These are phyloP conservation scores for Chrysemys picta DNA, from an alignment of 2,113 vertebrate genomes.

Conservation along the genomic window DNA sequence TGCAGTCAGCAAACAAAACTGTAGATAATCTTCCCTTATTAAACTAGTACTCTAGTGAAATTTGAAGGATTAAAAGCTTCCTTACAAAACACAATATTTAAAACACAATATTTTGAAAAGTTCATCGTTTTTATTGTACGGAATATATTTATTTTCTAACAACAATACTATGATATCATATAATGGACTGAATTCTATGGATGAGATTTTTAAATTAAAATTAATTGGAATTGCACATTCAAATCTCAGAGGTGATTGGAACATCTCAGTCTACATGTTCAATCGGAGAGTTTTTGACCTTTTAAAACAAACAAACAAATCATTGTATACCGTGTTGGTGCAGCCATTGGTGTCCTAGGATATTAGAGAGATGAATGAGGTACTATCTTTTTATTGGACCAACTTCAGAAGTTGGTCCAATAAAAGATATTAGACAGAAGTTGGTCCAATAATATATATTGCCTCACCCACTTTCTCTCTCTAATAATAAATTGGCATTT, in stretches of 20 bases:
- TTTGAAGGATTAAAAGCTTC: slow-evolving; percentile 11
- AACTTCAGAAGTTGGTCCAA: not conserved
- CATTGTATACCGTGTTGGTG: not conserved
- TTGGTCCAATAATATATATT: not conserved
- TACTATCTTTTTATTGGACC: not conserved
- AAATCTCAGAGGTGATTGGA: slow-evolving; percentile 39
- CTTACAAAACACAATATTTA: not conserved
- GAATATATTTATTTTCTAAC: not conserved
- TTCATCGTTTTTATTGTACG: not conserved
- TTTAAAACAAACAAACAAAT: slow-evolving; percentile 12
- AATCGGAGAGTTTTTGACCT: not conserved
- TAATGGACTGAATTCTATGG: not conserved
- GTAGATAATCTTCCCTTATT: slow-evolving; percentile 24
- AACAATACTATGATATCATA: not conserved
- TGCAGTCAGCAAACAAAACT: slow-evolving; percentile 4
- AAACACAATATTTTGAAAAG: slow-evolving; percentile 37
- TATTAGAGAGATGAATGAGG: not conserved
- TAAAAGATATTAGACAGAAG: not conserved
- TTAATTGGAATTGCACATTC: slow-evolving; percentile 36
- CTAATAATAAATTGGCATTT: not conserved
- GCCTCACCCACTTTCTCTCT: not conserved
- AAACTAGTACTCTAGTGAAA: slow-evolving; percentile 21
- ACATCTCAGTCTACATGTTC: slow-evolving; percentile 49
- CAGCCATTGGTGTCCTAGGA: not conserved
- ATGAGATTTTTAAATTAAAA: slow-evolving; percentile 42